Evolutionary conservation across 2,888 invertebrate species (phyloP), one percentile per base, ranked within the genome.

Genomic region (Neoitamus cyanurus): DNA sequence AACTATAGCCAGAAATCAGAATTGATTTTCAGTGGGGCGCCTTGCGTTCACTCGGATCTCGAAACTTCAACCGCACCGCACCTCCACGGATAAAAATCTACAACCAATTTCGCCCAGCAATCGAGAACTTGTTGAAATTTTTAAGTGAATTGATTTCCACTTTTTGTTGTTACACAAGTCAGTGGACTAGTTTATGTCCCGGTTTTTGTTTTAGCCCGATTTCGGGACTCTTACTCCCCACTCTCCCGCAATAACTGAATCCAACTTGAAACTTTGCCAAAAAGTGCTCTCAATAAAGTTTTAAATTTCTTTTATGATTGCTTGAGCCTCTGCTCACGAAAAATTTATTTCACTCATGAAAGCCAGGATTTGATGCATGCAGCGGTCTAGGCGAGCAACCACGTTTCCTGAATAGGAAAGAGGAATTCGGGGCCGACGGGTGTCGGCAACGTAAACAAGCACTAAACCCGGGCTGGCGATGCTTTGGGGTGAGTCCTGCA

Each of bases 121-220:
- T n/a, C 48, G 78, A 48, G 48, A 78, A 78, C 78, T 78, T 78
- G 78, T 78, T 78, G 78, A 78, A 78, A 78, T 78, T 78, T 78
- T 78, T 78, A 78, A 78, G 58, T 78, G 78, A 78, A 78, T 78
- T 78, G 78, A 78, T 78, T 78, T 78, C 78, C 31, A 46, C 30
- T 78, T 78, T 58, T 78, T 37, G 78, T 37, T 78, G 48, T 58
- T 78, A 7, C 58, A 58, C 58, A 78, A 78, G 78, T 46, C 48
- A 58, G 15, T 78, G 78, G 15, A 78, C 78, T 48, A 78, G 78
- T 78, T 78, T 75, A 3, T 25, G 78, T 78, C 31, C 78, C 78
- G 48, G 30, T 78, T 78, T 78, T 48, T 4, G 20, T 77, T 37
- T 70, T 20, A 58, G 70, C 70, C 25, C 70, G 25, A 20, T 37